A percentile compares a stretch with the other conserved stretches of the same genome.
Evolutionary conservation across 2,888 invertebrate species (phyloP).

Genomic region (Diaphora mendica): DNA sequence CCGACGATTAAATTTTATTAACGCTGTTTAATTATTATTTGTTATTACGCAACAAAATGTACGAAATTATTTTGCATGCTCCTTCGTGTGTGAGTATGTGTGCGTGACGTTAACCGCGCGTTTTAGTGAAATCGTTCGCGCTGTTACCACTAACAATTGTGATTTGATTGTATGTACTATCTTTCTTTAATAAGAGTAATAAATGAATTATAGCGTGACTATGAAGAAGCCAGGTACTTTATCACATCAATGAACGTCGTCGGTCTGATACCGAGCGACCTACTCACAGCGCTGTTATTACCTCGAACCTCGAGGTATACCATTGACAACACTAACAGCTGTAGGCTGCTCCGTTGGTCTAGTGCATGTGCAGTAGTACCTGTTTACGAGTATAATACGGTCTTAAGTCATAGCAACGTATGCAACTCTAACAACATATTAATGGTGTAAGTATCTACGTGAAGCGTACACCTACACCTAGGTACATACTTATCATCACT

Average conservation of each 20-base stretch:
- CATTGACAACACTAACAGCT: too few species aligned
- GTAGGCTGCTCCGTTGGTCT: too few species aligned
- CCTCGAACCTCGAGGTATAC: neutral
- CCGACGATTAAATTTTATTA: conserved; percentile 12
- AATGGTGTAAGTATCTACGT: neutral
- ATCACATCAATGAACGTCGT: neutral
- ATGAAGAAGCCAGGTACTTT: neutral
- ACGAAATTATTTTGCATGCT: conserved; percentile 12
- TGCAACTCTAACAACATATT: neutral
- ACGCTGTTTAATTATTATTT: conserved; percentile 14
- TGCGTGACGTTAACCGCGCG: neutral
- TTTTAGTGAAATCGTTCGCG: conserved; percentile 5
- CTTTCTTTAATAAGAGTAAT: neutral
- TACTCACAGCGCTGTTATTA: neutral
- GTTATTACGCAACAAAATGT: conserved; percentile 9
- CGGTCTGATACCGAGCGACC: neutral
- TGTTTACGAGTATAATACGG: too few species aligned
- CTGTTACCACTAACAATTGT: neutral
- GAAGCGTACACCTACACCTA: neutral
- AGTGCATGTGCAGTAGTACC: too few species aligned
- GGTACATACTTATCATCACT: neutral
- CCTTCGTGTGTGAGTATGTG: too few species aligned
- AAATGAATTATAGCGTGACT: neutral
- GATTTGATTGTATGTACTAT: neutral
- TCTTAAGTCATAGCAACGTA: too few species aligned